These are phyloP conservation scores for Myotis yumanensis DNA, from an alignment of 2,113 vertebrate species.

Conservation along the genomic window DNA sequence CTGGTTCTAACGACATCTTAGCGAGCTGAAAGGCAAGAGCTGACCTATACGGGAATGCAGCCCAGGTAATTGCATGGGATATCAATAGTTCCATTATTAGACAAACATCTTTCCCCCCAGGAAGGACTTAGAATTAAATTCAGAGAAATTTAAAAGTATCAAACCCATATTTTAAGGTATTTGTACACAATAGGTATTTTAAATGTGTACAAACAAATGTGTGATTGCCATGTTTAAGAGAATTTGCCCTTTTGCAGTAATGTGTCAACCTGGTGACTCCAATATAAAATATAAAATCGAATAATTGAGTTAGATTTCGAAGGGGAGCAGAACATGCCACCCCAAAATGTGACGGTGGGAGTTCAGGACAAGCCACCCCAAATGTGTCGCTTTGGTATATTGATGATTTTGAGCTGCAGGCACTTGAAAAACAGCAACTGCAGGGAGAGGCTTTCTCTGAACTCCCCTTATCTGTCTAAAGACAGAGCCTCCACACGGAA, in stretches of 20 bases:
- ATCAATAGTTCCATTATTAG: neutral
- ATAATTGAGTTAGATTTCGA: neutral
- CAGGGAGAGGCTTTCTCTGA: neutral
- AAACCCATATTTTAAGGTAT: neutral
- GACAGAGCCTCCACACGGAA: neutral
- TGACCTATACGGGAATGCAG: neutral
- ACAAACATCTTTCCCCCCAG: neutral
- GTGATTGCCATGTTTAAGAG: neutral
- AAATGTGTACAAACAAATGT: neutral
- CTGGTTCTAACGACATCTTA: neutral
- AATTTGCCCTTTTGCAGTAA: neutral
- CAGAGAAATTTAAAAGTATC: neutral
- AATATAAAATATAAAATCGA: constrained; percentile 17
- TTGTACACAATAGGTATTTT: neutral
- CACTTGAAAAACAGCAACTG: neutral
- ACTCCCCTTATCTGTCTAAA: neutral
- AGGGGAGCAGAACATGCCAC: neutral
- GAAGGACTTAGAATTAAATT: neutral
- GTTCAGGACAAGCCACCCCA: neutral
- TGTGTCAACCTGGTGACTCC: neutral
- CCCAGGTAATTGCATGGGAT: neutral
- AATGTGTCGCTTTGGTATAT: neutral
- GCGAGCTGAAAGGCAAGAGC: neutral
- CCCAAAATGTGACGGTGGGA: neutral
- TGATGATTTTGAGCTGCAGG: neutral